A percentile compares a stretch with the other conserved stretches of the same genome.
These are phyloP conservation scores for Crossaster papposus DNA, from an alignment of 53 echinoderm and acorn worm genomes.

Conservation along the genomic window DNA sequence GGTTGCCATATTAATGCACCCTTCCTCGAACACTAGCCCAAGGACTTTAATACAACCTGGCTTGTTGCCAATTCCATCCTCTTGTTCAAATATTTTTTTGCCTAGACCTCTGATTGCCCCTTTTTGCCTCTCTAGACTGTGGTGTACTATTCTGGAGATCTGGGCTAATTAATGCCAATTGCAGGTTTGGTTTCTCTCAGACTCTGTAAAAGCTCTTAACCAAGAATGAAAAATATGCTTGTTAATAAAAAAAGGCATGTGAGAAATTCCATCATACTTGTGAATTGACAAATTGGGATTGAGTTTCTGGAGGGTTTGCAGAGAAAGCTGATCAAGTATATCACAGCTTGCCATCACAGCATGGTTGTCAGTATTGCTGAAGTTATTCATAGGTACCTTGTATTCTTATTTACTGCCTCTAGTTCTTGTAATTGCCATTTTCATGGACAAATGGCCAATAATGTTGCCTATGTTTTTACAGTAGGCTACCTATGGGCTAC, in stretches of 20 bases:
- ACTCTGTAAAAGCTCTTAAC: no score
- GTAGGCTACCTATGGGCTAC: neutral
- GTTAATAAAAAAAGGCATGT: neutral
- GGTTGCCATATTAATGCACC: no score
- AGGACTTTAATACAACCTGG: no score
- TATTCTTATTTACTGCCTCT: neutral
- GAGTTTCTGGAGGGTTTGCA: neutral
- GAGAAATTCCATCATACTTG: neutral
- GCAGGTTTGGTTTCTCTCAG: no score
- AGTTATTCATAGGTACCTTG: neutral
- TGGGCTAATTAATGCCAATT: no score
- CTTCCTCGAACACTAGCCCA: no score
- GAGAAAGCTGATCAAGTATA: neutral
- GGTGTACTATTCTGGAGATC: no score
- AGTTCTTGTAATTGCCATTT: neutral
- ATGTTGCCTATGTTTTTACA: neutral
- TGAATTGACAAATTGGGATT: neutral
- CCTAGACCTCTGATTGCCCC: no score
- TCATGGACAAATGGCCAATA: neutral
- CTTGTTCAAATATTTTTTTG: no score
- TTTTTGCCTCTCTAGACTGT: no score
- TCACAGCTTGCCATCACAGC: neutral
- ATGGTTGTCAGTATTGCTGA: neutral
- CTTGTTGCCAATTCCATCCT: neutral
- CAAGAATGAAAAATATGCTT: neutral